A percentile compares a stretch with the other conserved stretches of the same genome.
Conservation (phyloP, 2,888 invertebrate genomes). For the Caenorhabditis sp. region DNA sequence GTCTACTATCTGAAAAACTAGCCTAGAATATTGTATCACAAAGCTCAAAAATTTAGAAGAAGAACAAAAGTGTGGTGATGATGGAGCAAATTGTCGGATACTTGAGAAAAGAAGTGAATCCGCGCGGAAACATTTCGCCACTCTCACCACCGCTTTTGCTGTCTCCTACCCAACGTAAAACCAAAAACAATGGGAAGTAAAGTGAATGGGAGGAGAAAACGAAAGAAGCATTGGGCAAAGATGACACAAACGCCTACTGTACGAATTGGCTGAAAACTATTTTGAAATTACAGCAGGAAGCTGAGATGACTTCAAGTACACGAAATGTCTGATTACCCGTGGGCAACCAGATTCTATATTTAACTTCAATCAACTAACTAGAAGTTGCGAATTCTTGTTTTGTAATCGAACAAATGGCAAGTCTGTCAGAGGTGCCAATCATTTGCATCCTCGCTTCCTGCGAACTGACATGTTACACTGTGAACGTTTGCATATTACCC, state of each 20-base stretch:
- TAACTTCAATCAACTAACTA: background rate
- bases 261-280: conserved; percentile 20
- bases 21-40: background rate
- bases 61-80: conserved; percentile 32
- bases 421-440: conserved; percentile 52
- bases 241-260: conserved; percentile 41
- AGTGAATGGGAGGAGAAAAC: conserved; percentile 35
- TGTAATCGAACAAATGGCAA: conserved; percentile 60
- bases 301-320: too few relatives aligned
- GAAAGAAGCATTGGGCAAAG: conserved; percentile 20
- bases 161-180: conserved; percentile 39
- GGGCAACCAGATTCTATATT: background rate
- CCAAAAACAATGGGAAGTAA: conserved; percentile 61
- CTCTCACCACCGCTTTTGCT: conserved; percentile 31
- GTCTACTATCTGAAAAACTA: too few relatives aligned
- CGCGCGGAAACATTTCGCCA: conserved; percentile 60
- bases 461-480: conserved; percentile 61
- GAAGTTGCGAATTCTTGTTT: conserved; percentile 35
- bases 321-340: background rate
- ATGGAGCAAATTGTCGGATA: conserved; percentile 51
- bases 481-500: conserved; percentile 40
- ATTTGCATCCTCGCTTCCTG: conserved; percentile 26
- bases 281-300: background rate
- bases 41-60: conserved; percentile 5
- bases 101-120: conserved; percentile 59